Evolutionary conservation across 1,140 invertebrate species (phyloP), one percentile per base, ranked within the genome.

Genomic region (Elysia chlorotica): DNA sequence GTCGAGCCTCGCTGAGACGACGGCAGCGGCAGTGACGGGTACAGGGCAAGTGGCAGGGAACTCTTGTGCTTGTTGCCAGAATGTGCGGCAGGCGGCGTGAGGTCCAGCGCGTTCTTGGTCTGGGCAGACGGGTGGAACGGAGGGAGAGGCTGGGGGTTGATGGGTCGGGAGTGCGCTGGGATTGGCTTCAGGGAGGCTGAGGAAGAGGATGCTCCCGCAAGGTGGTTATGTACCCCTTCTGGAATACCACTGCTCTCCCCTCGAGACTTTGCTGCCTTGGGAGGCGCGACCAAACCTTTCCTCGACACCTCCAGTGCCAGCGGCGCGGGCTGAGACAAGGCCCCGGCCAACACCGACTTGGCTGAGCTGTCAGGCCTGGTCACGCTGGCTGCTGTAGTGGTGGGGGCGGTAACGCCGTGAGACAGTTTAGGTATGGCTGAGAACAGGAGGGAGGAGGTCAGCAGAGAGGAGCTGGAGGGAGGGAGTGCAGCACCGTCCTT

Each of bases 71-170:
- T 61, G 37, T 71, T 36, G 57, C 57, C 38, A 28, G 36, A 41
- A 31, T 71, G 69, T 10, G 69, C 69, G 14, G 69, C 69, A 23
- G 69, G 69, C 6, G 69, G 69, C 1, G 69, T 62, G 6, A 41
- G 31, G 59, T 71, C 69, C 14, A 63, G n/a, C 1, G 37, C 1
- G 0, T 28, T 23, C 14, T 38, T 71, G 59, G 59, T 59, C 69
- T 62, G 57, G 4, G 69, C 69, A n/a, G 69, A 62, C 5, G 69
- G 69, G 38, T 71, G 69, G 59, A 71, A 71, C 21, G 69, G 69
- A 23, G 69, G 69, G 25, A 71, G 38, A 63, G 69, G 37, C n/a
- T 71, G 69, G 2, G 57, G 69, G 28, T 62, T 71, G 6, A 66
- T 41, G 3, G 65, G 65, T 28, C 63, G 38, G 19, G 57, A 57